These are phyloP conservation scores for Amphipyra berbera DNA, from an alignment of 2,888 invertebrate species.

Conservation along the genomic window DNA sequence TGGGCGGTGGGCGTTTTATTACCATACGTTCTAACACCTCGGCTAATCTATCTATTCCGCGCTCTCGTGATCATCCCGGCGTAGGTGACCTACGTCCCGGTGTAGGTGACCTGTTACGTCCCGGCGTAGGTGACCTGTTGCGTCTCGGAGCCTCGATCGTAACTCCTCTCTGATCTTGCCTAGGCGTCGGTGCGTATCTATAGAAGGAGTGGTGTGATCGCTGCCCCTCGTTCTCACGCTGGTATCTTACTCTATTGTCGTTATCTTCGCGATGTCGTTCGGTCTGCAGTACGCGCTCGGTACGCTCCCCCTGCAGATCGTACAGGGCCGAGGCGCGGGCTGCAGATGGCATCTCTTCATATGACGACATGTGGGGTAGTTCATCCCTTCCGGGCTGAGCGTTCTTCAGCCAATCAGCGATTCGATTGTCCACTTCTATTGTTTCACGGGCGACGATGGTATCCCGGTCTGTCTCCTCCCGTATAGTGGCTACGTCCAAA, in stretches of 20 bases:
- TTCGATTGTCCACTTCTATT: background rate
- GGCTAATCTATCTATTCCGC: background rate
- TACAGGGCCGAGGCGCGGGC: background rate
- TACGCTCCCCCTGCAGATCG: background rate
- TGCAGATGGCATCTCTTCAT: background rate
- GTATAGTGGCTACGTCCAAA: background rate
- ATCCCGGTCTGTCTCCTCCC: background rate
- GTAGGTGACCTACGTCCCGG: no score
- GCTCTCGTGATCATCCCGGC: background rate
- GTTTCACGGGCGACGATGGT: background rate
- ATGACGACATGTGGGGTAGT: background rate
- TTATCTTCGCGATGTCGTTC: background rate
- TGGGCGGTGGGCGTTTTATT: background rate
- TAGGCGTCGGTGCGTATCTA: background rate
- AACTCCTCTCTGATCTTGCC: background rate
- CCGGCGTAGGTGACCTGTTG: no score
- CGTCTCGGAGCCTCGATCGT: background rate
- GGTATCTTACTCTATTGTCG: background rate
- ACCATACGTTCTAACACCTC: background rate
- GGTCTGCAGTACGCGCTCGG: background rate
- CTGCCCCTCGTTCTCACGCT: background rate
- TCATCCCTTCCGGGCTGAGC: background rate
- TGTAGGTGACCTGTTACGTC: background rate
- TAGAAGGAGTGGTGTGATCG: no score
- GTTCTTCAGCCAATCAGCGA: background rate